These are phyloP conservation scores for Fregata magnificens DNA, from an alignment of 2,113 vertebrate species.

Conservation along the genomic window DNA sequence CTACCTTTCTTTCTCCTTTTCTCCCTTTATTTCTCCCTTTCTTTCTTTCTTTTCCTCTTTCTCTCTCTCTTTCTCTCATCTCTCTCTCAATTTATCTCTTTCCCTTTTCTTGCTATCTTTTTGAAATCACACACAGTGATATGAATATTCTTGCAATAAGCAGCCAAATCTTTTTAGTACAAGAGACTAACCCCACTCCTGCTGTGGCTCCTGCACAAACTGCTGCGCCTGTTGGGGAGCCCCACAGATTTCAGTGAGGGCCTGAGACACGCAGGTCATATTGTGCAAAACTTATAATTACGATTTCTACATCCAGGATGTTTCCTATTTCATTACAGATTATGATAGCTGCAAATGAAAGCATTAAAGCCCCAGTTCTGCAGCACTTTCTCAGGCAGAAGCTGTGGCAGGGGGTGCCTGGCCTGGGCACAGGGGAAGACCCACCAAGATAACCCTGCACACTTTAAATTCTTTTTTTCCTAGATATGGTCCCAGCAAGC, in stretches of 20 bases:
- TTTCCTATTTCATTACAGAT: neutral
- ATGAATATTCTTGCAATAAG: neutral
- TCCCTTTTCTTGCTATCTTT: neutral
- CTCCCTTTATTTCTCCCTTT: too few species aligned
- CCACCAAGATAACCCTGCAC: neutral
- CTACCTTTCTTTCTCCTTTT: too few species aligned
- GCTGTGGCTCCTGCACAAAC: neutral
- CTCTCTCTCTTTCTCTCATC: rapidly evolving
- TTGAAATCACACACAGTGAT: neutral
- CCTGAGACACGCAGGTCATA: neutral
- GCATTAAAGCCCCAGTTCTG: neutral
- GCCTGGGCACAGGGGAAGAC: neutral
- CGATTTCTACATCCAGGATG: neutral
- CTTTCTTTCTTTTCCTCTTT: too few species aligned
- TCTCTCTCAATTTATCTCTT: neutral
- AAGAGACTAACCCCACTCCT: neutral
- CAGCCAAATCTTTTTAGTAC: neutral
- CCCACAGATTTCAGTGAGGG: neutral
- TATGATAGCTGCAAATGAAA: neutral
- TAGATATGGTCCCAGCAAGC: neutral
- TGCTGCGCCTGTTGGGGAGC: neutral
- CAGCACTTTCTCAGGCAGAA: neutral
- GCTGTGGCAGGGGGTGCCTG: neutral
- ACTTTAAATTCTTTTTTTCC: neutral
- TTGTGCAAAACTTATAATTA: neutral